Base-by-base conservation (phyloP, 1,140 invertebrate genomes). In the Theocolax elegans region DNA sequence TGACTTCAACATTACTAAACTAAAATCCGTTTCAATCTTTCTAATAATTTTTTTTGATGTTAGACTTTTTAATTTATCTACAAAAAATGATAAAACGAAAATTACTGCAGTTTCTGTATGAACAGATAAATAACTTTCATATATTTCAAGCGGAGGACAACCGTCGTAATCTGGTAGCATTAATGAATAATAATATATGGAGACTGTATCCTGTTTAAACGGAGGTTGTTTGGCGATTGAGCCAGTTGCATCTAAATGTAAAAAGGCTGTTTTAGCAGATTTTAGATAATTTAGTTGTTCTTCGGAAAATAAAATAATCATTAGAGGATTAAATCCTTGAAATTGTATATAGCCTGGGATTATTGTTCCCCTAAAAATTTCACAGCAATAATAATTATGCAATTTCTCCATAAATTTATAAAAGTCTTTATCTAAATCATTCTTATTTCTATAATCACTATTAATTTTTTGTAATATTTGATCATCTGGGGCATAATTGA, bases 1-100 rank as follows among this genome's bases (percentile, higher is more conserved):
- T 3, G 59, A 7, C 23, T 62, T 40, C 29, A 62, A 21, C n/a
- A 62, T 23, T 46, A 42, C 59, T 3, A 62, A 46, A 21, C 38
- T 44, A 46, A 62, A 62, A 44, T 62, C 59, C 3, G 40, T 46
- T 62, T 62, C 59, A 13, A 62, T 27, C 44, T 62, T 62, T 46
- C 23, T 23, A 44, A 62, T 62, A 6, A 6, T 19, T 44, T 23
- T 44, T 46, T 42, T 44, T 3, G 4, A 8, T 6, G 23, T 62
- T 6, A 59, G 23, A 2, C n/a, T 12, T 38, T 38, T 12, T 7
- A 17, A 15, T 8, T 15, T 27, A 23, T 62, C n/a, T 23, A 12
- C 12, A 27, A 62, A 62, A 4, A 40, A 46, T 35, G 4, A 4
- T 35, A 59, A 38, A 38, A 59, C 31, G 19, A 19, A 38, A 8